Evolutionary conservation across 2,888 invertebrate genomes (phyloP).

Genomic region (Hoplodrina ambigua): DNA sequence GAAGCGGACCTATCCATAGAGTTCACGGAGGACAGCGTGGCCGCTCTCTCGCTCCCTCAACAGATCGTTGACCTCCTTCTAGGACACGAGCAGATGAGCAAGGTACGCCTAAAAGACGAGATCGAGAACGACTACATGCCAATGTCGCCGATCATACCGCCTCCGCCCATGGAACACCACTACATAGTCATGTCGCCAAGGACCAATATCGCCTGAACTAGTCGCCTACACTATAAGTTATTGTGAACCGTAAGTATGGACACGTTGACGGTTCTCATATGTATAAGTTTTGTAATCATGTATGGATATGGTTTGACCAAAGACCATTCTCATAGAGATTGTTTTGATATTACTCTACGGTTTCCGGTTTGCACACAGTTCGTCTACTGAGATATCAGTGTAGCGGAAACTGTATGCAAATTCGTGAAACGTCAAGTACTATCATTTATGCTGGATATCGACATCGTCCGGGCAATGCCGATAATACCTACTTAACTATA

Average conservation of each 20-base stretch:
- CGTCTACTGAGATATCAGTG: background rate
- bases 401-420: slow-evolving; percentile 17
- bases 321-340: slow-evolving; percentile 48
- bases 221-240: slow-evolving; percentile 53
- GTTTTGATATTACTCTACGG: slow-evolving; percentile 26
- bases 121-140: slow-evolving; percentile 83
- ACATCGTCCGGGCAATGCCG: slow-evolving; percentile 28
- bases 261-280: slow-evolving; percentile 42
- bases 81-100: slow-evolving; percentile 73
- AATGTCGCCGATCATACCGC: slow-evolving; percentile 83
- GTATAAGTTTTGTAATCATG: slow-evolving; percentile 42
- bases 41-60: slow-evolving; percentile 79
- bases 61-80: slow-evolving; percentile 84
- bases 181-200: slow-evolving; percentile 87
- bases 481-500: slow-evolving; percentile 34
- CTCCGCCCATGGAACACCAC: slow-evolving; percentile 79
- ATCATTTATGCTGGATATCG: slow-evolving; percentile 10
- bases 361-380: slow-evolving; percentile 7
- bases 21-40: slow-evolving; percentile 76
- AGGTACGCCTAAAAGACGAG: slow-evolving; percentile 71
- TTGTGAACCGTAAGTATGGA: slow-evolving; percentile 52
- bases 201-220: slow-evolving; percentile 79
- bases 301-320: slow-evolving; percentile 46
- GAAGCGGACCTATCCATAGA: slow-evolving; percentile 79
- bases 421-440: slow-evolving; percentile 13